Base-by-base conservation (phyloP, 1,140 invertebrate species). In the Bombus difficillimus region DNA sequence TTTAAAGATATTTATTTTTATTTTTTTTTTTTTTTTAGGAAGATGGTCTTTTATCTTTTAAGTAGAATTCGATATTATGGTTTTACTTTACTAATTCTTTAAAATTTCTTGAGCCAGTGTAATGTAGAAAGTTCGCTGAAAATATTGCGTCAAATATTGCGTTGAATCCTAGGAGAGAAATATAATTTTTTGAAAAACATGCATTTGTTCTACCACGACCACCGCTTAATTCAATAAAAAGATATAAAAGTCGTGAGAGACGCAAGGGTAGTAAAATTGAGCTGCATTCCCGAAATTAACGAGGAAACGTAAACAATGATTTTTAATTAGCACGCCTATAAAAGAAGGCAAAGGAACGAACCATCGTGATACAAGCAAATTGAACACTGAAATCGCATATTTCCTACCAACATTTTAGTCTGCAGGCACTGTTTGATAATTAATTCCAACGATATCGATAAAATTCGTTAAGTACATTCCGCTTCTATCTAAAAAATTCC, bases 401-500 rank as follows among this genome's bases (percentile, higher is more conserved):
- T 77, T 78, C n/a, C 37, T 37, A 13, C n/a, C 9, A 18, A 3
- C 18, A 72, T 85, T 72, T 79, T 64, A 53, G 62, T 64, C 41
- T 53, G 28, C 25, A 6, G 2, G 25, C 22, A n/a, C 8, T 41
- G 22, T 1, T 25, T 34, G 32, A 87, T 88, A 91, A 92, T 92
- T 90, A 92, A 91, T 91, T 92, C 86, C 83, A 53, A 69, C 62
- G 53, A 78, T 74, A 77, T 78, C 75, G 86, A 92, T 92, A 89
- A 92, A 89, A 91, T 64, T 90, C 68, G 73, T 79, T 76, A 81
- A 64, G 71, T 37, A 85, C 88, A 90, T 90, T 92, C 88, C 53
- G 62, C n/a, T 88, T 88, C 43, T 89, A 88, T 90, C 87, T 87
- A 82, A 87, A 71, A 81, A 87, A 78, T 89, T 22, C 75, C 8